Evolutionary conservation across 2,797 vertebrate genomes (phyloP).

Genomic region (Neosilurus hyrtlii): DNA sequence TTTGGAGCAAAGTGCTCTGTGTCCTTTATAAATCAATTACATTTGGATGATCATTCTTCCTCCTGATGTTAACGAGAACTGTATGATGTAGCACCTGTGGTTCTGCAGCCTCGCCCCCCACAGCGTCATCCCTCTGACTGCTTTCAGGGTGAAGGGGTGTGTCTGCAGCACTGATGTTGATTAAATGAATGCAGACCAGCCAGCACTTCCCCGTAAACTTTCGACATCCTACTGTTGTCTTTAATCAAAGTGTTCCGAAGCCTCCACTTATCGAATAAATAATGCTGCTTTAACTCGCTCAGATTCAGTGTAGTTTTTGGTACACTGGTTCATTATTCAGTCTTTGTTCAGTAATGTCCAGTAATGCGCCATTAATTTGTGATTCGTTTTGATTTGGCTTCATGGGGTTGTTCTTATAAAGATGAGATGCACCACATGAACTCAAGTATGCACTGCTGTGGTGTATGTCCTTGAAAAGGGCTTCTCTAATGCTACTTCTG

Average conservation of each 20-base stretch:
- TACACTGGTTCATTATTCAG: not conserved
- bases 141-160: not conserved
- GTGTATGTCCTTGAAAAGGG: not conserved
- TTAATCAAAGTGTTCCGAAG: not conserved
- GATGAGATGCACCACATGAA: not conserved
- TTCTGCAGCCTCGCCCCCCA: not conserved
- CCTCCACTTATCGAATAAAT: not conserved
- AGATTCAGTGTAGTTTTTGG: not conserved
- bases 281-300: not conserved
- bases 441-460: not conserved
- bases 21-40: not conserved
- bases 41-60: not conserved
- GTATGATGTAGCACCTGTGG: not conserved
- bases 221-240: not conserved
- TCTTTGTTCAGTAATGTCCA: not conserved
- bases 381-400: not conserved
- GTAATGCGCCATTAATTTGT: not conserved
- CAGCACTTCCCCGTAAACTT: not conserved
- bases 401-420: not conserved
- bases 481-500: constrained; percentile 3
- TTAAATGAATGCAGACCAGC: not conserved
- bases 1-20: not conserved
- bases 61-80: not conserved
- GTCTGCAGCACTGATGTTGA: not conserved
- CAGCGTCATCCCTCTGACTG: not conserved